Evolutionary conservation across 2,888 invertebrate species (phyloP).

Genomic region (Eumacrocentrus americanus): DNA sequence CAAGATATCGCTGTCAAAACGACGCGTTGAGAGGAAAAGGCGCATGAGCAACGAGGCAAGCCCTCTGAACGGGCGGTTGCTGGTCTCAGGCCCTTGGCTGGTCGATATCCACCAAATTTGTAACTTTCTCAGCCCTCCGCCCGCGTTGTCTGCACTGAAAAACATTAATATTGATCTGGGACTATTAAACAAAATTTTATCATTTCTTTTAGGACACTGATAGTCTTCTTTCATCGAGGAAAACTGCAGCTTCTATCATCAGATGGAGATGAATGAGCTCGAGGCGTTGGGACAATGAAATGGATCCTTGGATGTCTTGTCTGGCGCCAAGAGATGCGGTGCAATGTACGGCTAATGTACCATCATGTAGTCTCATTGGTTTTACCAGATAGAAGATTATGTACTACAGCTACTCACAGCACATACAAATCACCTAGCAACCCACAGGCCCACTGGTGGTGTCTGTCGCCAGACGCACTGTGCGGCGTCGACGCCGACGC

Average conservation of each 20-base stretch:
- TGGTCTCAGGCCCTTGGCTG: slow-evolving; percentile 2
- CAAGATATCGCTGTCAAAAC: too few relatives aligned
- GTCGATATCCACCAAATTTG: slow-evolving; percentile 3
- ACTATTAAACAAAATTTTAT: too few relatives aligned
- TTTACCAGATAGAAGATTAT: too few relatives aligned
- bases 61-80: not conserved
- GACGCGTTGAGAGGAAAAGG: not conserved
- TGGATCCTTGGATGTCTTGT: not conserved
- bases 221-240: not conserved
- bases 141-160: too few relatives aligned
- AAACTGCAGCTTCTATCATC: not conserved
- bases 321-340: not conserved
- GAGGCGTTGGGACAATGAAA: too few relatives aligned
- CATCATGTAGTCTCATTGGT: not conserved
- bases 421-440: slow-evolving; percentile 37
- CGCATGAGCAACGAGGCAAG: slow-evolving; percentile 1
- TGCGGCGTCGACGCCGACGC: slow-evolving; percentile 34
- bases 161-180: too few relatives aligned
- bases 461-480: slow-evolving; percentile 26
- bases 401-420: too few relatives aligned
- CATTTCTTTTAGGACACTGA: too few relatives aligned
- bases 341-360: slow-evolving; percentile 7
- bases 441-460: slow-evolving; percentile 21
- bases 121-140: not conserved
- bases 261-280: too few relatives aligned